phyloP scores from a whole-genome alignment of 1,140 invertebrate genomes.

The Parasteatoda tepidariorum region DNA sequence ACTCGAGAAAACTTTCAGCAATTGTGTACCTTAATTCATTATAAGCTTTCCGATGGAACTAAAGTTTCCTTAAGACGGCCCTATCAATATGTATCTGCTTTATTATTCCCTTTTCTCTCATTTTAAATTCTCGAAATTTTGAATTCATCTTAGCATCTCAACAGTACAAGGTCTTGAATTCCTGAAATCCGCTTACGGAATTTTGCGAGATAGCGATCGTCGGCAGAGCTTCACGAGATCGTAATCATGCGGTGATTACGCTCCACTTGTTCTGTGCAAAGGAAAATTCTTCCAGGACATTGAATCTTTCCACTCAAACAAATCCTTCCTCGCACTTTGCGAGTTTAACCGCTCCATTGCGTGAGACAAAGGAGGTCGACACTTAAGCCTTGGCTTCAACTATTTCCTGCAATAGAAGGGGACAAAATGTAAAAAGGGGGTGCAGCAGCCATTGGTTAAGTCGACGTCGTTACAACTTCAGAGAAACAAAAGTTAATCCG shows the following conservation, averaged over 20 bases:
- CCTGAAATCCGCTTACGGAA: background rate
- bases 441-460: background rate
- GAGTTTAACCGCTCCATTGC: constrained; percentile 28
- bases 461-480: background rate
- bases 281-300: constrained; percentile 29
- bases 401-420: background rate
- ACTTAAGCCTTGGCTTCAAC: background rate
- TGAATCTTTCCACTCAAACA: constrained; percentile 40
- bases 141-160: too few relatives aligned
- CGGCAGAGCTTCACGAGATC: constrained; percentile 4
- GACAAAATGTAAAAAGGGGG: background rate
- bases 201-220: background rate
- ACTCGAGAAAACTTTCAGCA: too few relatives aligned
- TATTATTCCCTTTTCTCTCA: too few relatives aligned
- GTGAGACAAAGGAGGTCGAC: constrained; percentile 22
- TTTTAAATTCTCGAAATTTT: too few relatives aligned
- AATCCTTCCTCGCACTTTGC: constrained; percentile 13
- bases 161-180: too few relatives aligned
- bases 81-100: too few relatives aligned
- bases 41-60: too few relatives aligned
- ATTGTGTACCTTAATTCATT: too few relatives aligned
- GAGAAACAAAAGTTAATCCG: constrained; percentile 5
- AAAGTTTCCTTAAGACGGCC: too few relatives aligned
- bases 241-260: constrained; percentile 30
- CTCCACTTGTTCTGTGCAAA: constrained; percentile 8